Percentiles rank a stretch among this genome's conserved stretches.
Conservation (phyloP, 2,113 vertebrate species). For the Mellivora capensis region DNA sequence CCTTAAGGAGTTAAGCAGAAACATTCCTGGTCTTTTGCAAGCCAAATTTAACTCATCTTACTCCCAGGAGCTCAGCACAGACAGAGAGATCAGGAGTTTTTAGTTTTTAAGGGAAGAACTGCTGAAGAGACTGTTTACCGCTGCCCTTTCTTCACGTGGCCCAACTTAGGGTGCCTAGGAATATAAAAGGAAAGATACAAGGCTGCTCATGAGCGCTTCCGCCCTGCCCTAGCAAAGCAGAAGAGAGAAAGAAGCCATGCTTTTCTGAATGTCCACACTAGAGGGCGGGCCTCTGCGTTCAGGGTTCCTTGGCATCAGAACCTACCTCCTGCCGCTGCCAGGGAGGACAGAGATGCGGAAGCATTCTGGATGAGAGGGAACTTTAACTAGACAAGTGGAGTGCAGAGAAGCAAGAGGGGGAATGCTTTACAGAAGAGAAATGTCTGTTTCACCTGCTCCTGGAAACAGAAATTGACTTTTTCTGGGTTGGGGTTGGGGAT, state of each 20-base stretch:
- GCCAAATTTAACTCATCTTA: constrained; percentile 42
- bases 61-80: not conserved
- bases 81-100: not conserved
- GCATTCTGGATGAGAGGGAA: not conserved
- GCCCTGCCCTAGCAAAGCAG: not conserved
- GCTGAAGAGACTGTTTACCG: not conserved
- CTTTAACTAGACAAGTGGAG: not conserved
- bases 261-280: not conserved
- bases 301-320: not conserved
- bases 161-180: not conserved
- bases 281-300: not conserved
- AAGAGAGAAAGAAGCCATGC: not conserved
- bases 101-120: not conserved
- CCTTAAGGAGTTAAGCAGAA: constrained; percentile 47
- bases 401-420: not conserved
- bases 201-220: not conserved
- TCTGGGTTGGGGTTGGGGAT: not conserved
- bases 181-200: not conserved
- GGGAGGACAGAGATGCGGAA: not conserved
- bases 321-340: not conserved
- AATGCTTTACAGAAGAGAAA: not conserved
- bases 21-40: constrained; percentile 36
- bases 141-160: not conserved
- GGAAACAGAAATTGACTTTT: not conserved
- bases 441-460: not conserved